Conservation (phyloP, 2,113 vertebrate genomes). For the Puffinus mauretanicus region DNA sequence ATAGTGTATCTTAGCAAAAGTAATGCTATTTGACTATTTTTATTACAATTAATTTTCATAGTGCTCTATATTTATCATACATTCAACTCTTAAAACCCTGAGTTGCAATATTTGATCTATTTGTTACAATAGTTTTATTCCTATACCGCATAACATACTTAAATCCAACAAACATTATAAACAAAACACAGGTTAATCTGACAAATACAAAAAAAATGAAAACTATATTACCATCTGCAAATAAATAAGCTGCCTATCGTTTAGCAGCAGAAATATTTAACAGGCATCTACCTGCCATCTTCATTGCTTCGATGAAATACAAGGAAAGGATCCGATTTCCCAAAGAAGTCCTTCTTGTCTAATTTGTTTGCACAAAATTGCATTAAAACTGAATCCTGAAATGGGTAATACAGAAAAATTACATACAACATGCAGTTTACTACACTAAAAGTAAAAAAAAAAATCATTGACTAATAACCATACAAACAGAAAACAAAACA, state of each 20-base stretch:
- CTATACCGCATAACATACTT: background rate
- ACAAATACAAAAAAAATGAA: background rate
- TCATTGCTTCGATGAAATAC: constrained; percentile 89
- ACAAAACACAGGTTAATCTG: background rate
- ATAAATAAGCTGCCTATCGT: background rate
- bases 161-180: background rate
- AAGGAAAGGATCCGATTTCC: constrained; percentile 88
- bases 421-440: background rate
- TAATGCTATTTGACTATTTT: background rate
- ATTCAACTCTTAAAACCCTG: background rate
- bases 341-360: constrained; percentile 91
- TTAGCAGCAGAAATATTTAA: background rate
- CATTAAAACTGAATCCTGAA: constrained; percentile 87
- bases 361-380: constrained; percentile 89
- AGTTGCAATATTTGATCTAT: background rate
- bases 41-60: background rate
- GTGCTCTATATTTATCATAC: background rate
- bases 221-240: background rate
- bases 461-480: background rate
- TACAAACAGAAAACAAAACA: background rate
- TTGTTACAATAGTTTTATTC: background rate
- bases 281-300: constrained; percentile 79
- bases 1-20: background rate
- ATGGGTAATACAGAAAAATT: background rate
- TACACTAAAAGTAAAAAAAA: background rate